A percentile compares a stretch with the other conserved stretches of the same genome.
Evolutionary conservation across 1,140 invertebrate genomes (phyloP).

Genomic region (Antheraea pernyi): DNA sequence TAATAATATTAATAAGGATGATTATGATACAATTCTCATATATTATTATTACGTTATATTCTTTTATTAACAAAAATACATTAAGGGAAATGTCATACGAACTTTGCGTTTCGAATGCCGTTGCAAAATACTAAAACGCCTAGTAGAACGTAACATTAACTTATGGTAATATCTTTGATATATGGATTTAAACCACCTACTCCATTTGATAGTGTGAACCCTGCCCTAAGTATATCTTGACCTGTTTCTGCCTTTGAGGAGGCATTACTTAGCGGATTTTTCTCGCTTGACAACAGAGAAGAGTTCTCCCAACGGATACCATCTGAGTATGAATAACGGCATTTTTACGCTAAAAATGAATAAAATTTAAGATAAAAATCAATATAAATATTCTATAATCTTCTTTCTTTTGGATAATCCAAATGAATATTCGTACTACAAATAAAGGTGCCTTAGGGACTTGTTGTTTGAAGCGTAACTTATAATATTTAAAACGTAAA

Average conservation of each 20-base stretch:
- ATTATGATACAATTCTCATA: no score
- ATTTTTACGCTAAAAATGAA: neutral
- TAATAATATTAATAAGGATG: no score
- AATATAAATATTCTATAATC: neutral
- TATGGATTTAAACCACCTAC: constrained; percentile 8
- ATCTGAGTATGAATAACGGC: constrained; percentile 19
- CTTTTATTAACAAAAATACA: no score
- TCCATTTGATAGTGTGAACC: constrained; percentile 20
- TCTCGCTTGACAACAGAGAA: constrained; percentile 41
- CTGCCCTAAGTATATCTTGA: constrained; percentile 50
- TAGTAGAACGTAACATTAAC: neutral
- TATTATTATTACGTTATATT: no score
- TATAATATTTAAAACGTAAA: no score
- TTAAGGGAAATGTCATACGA: no score
- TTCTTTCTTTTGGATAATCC: no score
- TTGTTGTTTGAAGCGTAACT: no score
- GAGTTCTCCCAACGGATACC: constrained; percentile 38
- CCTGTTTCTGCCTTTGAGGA: constrained; percentile 45
- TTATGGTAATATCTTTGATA: neutral
- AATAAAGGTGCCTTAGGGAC: no score
- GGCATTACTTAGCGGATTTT: constrained; percentile 49
- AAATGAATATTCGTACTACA: no score
- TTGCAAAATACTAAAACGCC: neutral
- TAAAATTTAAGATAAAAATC: neutral
- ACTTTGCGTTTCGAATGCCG: no score